Conservation (phyloP, 2,797 vertebrate species). For the Pangasius sanitwongsei region DNA sequence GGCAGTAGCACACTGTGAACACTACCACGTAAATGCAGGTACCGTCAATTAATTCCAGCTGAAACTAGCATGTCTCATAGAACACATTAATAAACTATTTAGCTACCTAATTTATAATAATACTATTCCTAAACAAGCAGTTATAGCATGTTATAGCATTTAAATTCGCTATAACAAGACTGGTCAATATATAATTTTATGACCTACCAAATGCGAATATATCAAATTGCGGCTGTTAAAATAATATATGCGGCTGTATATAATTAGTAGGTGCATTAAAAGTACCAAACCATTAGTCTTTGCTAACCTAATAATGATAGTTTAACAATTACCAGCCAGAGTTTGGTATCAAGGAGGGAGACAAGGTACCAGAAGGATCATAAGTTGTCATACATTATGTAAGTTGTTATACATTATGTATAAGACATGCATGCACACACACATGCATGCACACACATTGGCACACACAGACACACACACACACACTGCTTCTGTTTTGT, state of each 20-base stretch:
- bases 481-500: neutral
- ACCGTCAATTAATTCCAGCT: neutral
- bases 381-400: neutral
- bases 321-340: neutral
- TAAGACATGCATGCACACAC: neutral
- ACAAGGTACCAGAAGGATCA: neutral
- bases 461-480: neutral
- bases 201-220: neutral
- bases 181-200: neutral
- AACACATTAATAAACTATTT: neutral
- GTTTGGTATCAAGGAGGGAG: neutral
- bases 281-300: neutral
- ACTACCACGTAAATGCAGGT: neutral
- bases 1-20: neutral
- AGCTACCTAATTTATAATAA: neutral
- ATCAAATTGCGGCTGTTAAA: neutral
- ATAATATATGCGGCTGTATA: too few relatives aligned
- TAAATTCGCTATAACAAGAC: neutral
- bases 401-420: neutral
- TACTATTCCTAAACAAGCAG: neutral
- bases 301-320: neutral
- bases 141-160: neutral
- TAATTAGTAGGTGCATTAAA: neutral
- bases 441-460: neutral
- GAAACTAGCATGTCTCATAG: neutral